These are phyloP conservation scores for Gymnopithys bicolor DNA, from an alignment of 2,797 vertebrate species.

Conservation along the genomic window DNA sequence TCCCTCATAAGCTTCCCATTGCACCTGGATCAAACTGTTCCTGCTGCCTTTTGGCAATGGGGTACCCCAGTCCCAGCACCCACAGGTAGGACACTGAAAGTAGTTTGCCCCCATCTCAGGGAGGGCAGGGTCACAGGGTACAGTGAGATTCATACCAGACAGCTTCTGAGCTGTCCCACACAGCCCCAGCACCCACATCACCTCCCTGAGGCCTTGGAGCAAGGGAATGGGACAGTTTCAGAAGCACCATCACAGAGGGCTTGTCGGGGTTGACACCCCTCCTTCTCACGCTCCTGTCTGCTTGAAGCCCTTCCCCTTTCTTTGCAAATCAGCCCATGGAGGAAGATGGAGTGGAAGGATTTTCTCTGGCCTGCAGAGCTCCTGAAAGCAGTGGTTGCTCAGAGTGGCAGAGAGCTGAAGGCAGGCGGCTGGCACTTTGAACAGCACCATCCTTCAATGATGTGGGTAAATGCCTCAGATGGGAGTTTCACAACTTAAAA, in stretches of 20 bases:
- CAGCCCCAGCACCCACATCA: not conserved
- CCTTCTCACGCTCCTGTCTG: not conserved
- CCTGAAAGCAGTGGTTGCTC: not conserved
- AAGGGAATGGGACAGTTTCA: not conserved
- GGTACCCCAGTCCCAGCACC: not conserved
- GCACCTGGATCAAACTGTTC: not conserved
- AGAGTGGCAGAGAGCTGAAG: not conserved
- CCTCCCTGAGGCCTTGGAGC: not conserved
- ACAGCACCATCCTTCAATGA: not conserved
- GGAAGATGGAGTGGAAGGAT: not conserved
- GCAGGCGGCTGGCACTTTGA: fast-evolving
- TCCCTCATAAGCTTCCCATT: fast-evolving
- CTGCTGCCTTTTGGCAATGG: not conserved
- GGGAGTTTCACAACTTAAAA: not conserved
- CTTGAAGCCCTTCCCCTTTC: not conserved
- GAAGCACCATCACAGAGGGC: not conserved
- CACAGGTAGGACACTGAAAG: not conserved
- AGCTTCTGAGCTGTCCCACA: not conserved
- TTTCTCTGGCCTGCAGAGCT: not conserved
- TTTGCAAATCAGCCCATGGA: not conserved
- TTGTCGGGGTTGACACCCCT: fast-evolving
- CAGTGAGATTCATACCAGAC: fast-evolving
- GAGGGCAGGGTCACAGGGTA: not conserved
- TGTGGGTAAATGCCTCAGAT: not conserved
- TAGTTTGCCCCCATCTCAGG: fast-evolving